A percentile compares a stretch with the other conserved stretches of the same genome.
phyloP scores from a whole-genome alignment of 1,140 invertebrate species.

The Gryllus bimaculatus region DNA sequence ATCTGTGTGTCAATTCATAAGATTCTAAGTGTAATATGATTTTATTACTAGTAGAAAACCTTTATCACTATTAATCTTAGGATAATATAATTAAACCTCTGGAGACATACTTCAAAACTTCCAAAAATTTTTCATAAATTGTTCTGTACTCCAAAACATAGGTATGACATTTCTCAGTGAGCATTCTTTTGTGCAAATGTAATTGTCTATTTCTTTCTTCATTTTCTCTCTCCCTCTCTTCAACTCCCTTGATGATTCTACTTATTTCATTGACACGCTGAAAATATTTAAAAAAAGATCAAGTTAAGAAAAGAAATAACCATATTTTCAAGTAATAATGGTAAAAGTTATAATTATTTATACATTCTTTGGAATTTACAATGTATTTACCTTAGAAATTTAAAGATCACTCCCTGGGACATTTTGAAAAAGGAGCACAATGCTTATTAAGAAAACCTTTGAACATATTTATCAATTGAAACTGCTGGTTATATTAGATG shows the following conservation, averaged over 20 bases:
- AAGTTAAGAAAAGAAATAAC: background rate
- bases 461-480: too few relatives aligned
- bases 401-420: too few relatives aligned
- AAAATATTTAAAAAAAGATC: background rate
- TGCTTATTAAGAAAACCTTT: too few relatives aligned
- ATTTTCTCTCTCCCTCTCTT: background rate
- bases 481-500: too few relatives aligned
- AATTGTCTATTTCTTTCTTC: background rate
- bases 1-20: too few relatives aligned
- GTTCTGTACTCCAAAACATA: background rate
- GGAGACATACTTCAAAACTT: background rate
- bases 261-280: background rate
- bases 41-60: too few relatives aligned
- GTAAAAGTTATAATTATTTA: background rate
- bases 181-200: background rate
- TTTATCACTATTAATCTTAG: too few relatives aligned
- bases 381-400: too few relatives aligned
- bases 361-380: too few relatives aligned
- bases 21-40: too few relatives aligned
- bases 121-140: background rate
- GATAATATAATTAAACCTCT: too few relatives aligned
- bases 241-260: background rate
- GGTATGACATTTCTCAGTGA: background rate
- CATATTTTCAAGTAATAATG: background rate
- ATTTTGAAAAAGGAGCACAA: too few relatives aligned